These are phyloP conservation scores for Cyanocitta stelleri DNA, from an alignment of 2,113 vertebrate genomes.

Conservation along the genomic window DNA sequence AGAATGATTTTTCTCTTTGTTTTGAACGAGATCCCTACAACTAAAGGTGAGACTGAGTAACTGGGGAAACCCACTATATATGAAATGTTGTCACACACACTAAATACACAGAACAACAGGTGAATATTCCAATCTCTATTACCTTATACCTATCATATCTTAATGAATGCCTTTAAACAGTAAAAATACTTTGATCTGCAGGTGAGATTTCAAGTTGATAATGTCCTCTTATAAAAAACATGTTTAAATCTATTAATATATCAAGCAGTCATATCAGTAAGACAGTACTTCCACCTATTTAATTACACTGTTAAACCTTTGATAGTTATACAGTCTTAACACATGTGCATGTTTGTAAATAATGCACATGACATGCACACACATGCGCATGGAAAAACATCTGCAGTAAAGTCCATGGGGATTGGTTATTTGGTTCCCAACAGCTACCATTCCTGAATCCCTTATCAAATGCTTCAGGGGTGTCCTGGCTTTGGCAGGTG, in stretches of 20 bases:
- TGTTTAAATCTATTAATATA: background rate
- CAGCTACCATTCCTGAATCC: background rate
- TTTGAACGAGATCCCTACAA: background rate
- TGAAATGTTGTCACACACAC: background rate
- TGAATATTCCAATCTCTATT: background rate
- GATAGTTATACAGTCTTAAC: background rate
- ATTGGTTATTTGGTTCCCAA: background rate
- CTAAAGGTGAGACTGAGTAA: background rate
- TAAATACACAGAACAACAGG: background rate
- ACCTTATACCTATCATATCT: background rate
- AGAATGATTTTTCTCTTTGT: background rate
- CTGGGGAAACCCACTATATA: background rate
- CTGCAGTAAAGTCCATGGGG: background rate
- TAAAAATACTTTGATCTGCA: background rate
- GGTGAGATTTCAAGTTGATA: background rate
- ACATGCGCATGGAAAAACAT: background rate
- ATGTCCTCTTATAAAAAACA: background rate
- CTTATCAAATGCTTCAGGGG: background rate
- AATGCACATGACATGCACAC: background rate
- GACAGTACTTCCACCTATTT: background rate
- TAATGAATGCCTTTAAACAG: background rate
- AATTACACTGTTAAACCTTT: background rate
- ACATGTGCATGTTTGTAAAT: accelerated
- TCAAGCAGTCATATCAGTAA: background rate
- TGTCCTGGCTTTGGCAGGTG: background rate